These are phyloP conservation scores for Hydrozoanthus gracilis DNA, from an alignment of 92 coral and sea anemone species.

Conservation along the genomic window DNA sequence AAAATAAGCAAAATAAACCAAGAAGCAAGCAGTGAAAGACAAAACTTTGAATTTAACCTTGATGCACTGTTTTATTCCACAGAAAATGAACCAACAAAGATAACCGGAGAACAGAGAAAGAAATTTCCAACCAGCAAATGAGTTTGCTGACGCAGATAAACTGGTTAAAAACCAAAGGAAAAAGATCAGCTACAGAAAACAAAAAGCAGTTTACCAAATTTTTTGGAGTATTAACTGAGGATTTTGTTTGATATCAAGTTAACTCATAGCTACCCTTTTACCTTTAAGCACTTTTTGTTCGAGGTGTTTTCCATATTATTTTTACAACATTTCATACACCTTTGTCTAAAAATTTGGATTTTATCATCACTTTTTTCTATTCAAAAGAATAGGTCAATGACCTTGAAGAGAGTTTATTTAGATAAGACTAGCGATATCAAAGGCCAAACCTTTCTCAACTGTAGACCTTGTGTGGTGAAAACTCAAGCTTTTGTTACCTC, in stretches of 20 bases:
- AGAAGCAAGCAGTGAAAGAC: not conserved
- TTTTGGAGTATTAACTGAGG: too few relatives aligned
- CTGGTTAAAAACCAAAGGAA: not conserved
- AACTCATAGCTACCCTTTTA: too few relatives aligned
- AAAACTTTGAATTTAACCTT: not conserved
- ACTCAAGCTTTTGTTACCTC: not conserved
- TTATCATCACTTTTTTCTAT: not conserved
- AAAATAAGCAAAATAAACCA: not conserved
- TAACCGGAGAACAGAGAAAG: not conserved
- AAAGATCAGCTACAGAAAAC: not conserved
- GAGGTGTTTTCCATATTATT: too few relatives aligned
- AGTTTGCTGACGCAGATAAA: not conserved
- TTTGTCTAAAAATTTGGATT: too few relatives aligned
- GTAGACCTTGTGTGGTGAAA: not conserved
- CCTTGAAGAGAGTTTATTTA: not conserved
- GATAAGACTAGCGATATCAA: too few relatives aligned
- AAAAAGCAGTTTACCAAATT: not conserved
- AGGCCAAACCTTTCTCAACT: not conserved
- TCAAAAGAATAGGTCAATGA: not conserved
- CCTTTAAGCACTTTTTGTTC: too few relatives aligned
- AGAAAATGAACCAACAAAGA: too few relatives aligned
- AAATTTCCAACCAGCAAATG: not conserved
- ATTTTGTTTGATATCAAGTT: too few relatives aligned
- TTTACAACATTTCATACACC: not conserved
- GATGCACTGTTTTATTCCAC: not conserved